Base-by-base conservation (phyloP, 2,888 invertebrate species). In the Eumacrocentrus americanus region DNA sequence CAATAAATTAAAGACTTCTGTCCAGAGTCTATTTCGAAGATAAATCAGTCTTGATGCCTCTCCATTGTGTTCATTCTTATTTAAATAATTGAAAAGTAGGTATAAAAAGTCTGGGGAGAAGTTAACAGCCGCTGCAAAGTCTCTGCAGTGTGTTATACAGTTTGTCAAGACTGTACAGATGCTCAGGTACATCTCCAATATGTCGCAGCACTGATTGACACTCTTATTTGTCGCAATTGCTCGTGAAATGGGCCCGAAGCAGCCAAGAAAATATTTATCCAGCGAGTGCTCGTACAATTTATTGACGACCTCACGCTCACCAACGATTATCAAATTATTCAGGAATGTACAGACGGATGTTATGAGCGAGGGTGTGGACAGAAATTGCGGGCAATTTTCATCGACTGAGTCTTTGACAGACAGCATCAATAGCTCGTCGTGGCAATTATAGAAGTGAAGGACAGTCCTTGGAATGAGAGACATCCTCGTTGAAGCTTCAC, bases 101-200 rank as follows among this genome's bases (percentile, higher is more conserved):
- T 79, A 78, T 22, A 85, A 72, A 60, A 83, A 83, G 61, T 85
- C 84, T 14, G 81, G 74, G 0, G 84, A 82, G 67, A 84, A 83
- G 34, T 81, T 70, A 38, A 84, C 73, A 9, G 80, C 79, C 2
- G 76, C 75, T 29, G 81, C 72, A 65, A 83, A 82, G 38, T 73
- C 76, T 5, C 72, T 65, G 68, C 81, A 82, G 25, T 76, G 68
- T 20, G 72, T 71, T 4, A 83, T 77, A 38, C 82, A 77, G 66
- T 80, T 81, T 1, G 78, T 81, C 38, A 86, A 70, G 16, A 84
- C 71, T 16, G 74, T 73, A 64, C 83, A 84, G 38, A 85, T 75
- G 23, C 77, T 75, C 1, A 80, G 74, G 64, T 84, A 82, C 84
- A 85, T 84, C 73, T 84, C 83, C 52, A 85, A 63, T 57, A 84